These are phyloP conservation scores for Nysson spinosus DNA, from an alignment of 2,888 invertebrate species.

Conservation along the genomic window DNA sequence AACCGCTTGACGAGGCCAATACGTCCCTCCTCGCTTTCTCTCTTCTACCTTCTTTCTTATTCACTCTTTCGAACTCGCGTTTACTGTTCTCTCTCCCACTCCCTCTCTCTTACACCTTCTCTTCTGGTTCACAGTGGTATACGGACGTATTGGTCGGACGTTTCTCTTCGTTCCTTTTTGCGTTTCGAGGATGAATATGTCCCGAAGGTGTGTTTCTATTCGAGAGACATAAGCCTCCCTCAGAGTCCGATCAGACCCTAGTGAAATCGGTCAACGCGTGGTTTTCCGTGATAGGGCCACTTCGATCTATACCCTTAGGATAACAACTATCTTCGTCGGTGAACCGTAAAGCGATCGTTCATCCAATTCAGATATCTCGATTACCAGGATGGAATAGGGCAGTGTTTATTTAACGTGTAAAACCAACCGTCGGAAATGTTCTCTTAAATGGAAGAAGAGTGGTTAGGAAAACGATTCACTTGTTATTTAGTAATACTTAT, in stretches of 20 bases:
- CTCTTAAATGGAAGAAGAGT: conserved; percentile 1
- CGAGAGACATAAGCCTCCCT: conserved; percentile 23
- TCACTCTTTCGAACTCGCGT: conserved; percentile 28
- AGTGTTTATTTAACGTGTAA: too few species aligned
- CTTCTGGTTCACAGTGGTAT: conserved; percentile 29
- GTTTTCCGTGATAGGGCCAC: conserved; percentile 72
- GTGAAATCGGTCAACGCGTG: conserved; percentile 65
- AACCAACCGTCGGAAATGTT: not conserved
- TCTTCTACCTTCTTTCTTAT: conserved; percentile 4
- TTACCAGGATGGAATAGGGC: conserved; percentile 13
- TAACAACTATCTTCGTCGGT: conserved; percentile 46
- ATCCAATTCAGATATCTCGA: conserved; percentile 18
- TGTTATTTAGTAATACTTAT: too few species aligned
- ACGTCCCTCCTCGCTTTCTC: conserved; percentile 35
- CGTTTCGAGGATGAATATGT: conserved; percentile 53
- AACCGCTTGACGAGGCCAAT: conserved; percentile 73
- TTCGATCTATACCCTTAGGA: conserved; percentile 34
- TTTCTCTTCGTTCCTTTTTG: conserved; percentile 52
- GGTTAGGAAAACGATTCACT: too few species aligned
- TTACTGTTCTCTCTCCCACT: conserved; percentile 28
- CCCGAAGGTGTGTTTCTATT: conserved; percentile 46
- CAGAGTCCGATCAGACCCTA: conserved; percentile 5
- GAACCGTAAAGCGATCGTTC: conserved; percentile 44
- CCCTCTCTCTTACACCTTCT: conserved; percentile 7
- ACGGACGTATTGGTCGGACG: conserved; percentile 47